phyloP scores from a whole-genome alignment of 2,113 vertebrate genomes.

The Dunckerocampus dactyliophorus region DNA sequence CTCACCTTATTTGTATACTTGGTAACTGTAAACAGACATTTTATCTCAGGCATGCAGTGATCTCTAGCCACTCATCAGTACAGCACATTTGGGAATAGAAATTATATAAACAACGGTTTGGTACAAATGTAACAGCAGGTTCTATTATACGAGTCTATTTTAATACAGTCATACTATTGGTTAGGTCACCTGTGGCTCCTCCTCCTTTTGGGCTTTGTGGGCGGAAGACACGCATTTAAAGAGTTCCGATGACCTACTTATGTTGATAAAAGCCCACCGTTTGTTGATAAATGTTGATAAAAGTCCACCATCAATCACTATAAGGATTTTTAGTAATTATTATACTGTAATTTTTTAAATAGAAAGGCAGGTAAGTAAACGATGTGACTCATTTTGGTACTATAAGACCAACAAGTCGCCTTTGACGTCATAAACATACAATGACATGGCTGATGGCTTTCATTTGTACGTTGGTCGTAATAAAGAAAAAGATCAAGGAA shows the following conservation, averaged over 20 bases:
- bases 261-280: too few species aligned
- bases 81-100: too few species aligned
- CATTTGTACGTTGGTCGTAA: not conserved
- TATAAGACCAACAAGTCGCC: not conserved
- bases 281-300: too few species aligned
- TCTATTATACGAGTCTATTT: slow-evolving; percentile 72
- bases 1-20: not conserved
- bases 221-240: slow-evolving; percentile 8
- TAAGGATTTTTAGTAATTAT: too few species aligned
- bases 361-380: too few species aligned
- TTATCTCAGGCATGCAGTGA: not conserved
- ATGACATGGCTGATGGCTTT: not conserved
- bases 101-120: too few species aligned
- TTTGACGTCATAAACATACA: not conserved
- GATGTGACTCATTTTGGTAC: not conserved
- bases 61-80: not conserved
- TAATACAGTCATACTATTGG: slow-evolving; percentile 66
- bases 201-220: slow-evolving; percentile 14
- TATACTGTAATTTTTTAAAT: too few species aligned
- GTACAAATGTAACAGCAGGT: not conserved
- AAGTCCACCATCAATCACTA: too few species aligned
- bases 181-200: slow-evolving; percentile 36
- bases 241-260: too few species aligned
- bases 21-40: not conserved
- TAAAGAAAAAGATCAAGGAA: not conserved